Percentiles rank a stretch among this genome's conserved stretches.
Conservation (phyloP, 1,140 invertebrate genomes). For the Hesperophylax magnus region DNA sequence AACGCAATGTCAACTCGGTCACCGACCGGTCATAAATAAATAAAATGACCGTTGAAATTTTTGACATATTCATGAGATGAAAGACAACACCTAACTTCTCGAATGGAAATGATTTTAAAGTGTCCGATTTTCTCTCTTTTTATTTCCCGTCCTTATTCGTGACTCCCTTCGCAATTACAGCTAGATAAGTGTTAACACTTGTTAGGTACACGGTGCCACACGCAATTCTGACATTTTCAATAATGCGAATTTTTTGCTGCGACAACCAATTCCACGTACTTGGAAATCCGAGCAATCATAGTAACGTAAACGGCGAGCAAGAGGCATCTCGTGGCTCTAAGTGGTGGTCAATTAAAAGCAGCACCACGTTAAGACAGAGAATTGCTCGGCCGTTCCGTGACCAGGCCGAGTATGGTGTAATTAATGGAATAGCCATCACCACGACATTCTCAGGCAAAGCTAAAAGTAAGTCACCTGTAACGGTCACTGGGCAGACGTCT, state of each 20-base stretch:
- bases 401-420: not conserved
- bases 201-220: not conserved
- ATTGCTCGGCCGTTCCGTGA: not conserved
- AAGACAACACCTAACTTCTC: too few species aligned
- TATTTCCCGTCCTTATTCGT: too few species aligned
- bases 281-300: not conserved
- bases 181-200: too few species aligned
- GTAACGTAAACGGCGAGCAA: not conserved
- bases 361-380: not conserved
- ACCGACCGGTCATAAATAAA: too few species aligned
- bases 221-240: conserved; percentile 8
- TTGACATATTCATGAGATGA: too few species aligned
- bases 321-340: not conserved
- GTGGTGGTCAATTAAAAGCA: not conserved
- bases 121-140: too few species aligned
- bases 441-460: conserved; percentile 12
- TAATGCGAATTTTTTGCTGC: not conserved
- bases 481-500: not conserved
- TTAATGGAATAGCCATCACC: conserved; percentile 15
- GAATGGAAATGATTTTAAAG: too few species aligned
- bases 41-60: too few species aligned
- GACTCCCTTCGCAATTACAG: too few species aligned
- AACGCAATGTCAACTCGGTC: too few species aligned
- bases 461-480: conserved; percentile 30
- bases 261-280: not conserved